Conservation (phyloP, 2,797 vertebrate species). For the Smutsia gigantea region DNA sequence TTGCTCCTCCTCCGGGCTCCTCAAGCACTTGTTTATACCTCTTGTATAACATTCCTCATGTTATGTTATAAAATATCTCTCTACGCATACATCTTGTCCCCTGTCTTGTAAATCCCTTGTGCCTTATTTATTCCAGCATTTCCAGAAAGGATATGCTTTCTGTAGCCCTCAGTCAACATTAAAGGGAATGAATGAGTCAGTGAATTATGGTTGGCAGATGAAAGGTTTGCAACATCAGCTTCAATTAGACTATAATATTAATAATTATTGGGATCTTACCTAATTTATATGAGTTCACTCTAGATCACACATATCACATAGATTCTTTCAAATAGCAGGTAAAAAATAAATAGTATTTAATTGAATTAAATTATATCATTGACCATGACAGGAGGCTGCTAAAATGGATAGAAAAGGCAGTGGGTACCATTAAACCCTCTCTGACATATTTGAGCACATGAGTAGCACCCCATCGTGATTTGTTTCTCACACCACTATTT, state of each 20-base stretch:
- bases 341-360: neutral
- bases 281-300: neutral
- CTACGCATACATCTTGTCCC: rapidly evolving
- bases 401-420: neutral
- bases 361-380: neutral
- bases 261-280: neutral
- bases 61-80: neutral
- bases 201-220: neutral
- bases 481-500: neutral
- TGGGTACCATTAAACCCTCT: neutral
- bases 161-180: too few relatives aligned
- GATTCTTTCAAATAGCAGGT: neutral
- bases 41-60: rapidly evolving
- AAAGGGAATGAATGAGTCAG: neutral
- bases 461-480: neutral
- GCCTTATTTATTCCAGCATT: neutral
- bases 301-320: neutral
- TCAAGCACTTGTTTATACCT: neutral
- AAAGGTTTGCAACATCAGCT: neutral
- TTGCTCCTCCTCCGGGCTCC: neutral
- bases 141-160: rapidly evolving
- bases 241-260: neutral
- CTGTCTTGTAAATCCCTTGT: rapidly evolving
- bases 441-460: neutral
- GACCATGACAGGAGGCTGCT: neutral